These are phyloP conservation scores for Lamellibrachia columna DNA, from an alignment of 2,888 invertebrate species.

Conservation along the genomic window DNA sequence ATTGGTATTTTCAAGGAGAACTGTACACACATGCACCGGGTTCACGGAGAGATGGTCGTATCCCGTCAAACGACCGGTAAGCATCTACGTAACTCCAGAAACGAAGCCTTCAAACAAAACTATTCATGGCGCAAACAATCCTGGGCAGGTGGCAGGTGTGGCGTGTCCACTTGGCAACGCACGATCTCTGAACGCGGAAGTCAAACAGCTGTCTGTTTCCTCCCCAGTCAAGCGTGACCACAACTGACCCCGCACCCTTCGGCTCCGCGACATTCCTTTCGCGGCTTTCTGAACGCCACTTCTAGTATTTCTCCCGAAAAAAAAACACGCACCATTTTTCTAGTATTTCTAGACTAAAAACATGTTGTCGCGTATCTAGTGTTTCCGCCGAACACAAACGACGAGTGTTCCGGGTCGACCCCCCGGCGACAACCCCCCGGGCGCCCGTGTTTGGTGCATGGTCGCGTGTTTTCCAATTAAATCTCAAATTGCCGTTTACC, in stretches of 20 bases:
- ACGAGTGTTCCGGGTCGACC: background rate
- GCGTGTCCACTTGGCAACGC: background rate
- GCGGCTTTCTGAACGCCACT: background rate
- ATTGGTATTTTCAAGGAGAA: background rate
- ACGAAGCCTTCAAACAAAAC: background rate
- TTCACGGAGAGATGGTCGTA: background rate
- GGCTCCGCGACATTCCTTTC: background rate
- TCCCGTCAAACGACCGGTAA: background rate
- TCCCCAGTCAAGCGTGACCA: background rate
- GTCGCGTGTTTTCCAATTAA: slow-evolving; percentile 5
- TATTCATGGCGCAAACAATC: background rate
- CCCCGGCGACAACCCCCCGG: background rate
- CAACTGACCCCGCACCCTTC: background rate
- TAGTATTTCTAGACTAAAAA: slow-evolving; percentile 5
- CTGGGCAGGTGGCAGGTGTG: background rate
- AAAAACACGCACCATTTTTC: background rate
- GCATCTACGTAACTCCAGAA: background rate
- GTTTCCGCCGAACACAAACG: background rate
- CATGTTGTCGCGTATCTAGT: background rate
- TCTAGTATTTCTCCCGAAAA: background rate
- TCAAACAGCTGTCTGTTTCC: background rate
- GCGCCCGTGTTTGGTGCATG: background rate
- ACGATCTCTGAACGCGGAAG: background rate
- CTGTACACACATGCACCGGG: background rate
- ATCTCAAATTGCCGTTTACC: background rate